Evolutionary conservation across 2,888 invertebrate species (phyloP).

Genomic region (Peribatodes rhomboidaria): DNA sequence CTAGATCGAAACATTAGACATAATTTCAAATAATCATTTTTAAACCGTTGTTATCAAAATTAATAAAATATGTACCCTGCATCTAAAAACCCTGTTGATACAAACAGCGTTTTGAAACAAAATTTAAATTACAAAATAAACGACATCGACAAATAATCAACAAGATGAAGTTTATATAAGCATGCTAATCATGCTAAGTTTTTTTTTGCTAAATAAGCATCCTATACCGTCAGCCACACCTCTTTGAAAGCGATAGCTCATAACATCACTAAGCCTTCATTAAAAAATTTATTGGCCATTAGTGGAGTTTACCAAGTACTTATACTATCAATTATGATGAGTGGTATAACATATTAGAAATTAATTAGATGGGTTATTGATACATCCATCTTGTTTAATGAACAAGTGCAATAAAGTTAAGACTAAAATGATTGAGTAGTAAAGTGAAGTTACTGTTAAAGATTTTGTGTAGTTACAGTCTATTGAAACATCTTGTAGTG

Average conservation of each 20-base stretch:
- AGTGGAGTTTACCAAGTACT: slow-evolving; percentile 16
- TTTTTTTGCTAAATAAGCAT: slow-evolving; percentile 8
- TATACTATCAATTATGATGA: slow-evolving; percentile 20
- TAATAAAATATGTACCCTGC: too few species aligned
- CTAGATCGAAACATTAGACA: too few species aligned
- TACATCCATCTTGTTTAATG: slow-evolving; percentile 18
- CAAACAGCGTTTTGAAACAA: too few species aligned
- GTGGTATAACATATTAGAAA: slow-evolving; percentile 17
- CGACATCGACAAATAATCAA: too few species aligned
- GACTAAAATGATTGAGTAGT: too few species aligned
- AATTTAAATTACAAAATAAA: background rate
- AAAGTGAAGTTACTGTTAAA: too few species aligned
- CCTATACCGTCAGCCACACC: slow-evolving; percentile 21
- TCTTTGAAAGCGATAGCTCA: slow-evolving; percentile 14
- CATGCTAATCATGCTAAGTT: too few species aligned
- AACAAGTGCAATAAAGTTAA: slow-evolving; percentile 9
- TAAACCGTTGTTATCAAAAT: too few species aligned
- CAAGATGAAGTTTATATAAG: too few species aligned
- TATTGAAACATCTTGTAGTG: too few species aligned
- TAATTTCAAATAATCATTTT: too few species aligned
- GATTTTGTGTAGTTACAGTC: background rate
- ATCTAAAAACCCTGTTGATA: too few species aligned
- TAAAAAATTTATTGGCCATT: slow-evolving; percentile 23
- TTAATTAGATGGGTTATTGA: slow-evolving; percentile 19
- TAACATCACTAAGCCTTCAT: slow-evolving; percentile 1